Conservation (phyloP, 2,113 vertebrate genomes). For the Sander vitreus region DNA sequence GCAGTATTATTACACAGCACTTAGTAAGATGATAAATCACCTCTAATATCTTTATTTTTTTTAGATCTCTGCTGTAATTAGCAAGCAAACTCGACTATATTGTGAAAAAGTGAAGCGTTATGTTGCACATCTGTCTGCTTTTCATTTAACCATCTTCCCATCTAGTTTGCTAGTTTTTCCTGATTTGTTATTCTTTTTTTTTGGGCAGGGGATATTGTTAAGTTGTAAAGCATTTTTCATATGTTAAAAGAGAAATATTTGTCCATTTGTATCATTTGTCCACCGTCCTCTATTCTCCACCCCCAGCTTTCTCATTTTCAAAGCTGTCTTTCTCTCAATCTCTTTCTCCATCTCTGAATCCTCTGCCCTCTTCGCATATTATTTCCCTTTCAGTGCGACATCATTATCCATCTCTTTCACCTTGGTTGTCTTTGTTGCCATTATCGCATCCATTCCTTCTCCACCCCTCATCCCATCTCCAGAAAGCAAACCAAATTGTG, state of each 20-base stretch:
- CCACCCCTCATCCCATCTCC: conserved; percentile 35
- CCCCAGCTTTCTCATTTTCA: conserved; percentile 2
- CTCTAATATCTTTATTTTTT: not conserved
- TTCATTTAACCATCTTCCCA: no score
- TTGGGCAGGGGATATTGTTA: no score
- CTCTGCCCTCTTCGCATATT: conserved; percentile 31
- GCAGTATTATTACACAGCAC: conserved; percentile 21
- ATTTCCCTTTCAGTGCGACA: conserved; percentile 37
- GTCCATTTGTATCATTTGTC: no score
- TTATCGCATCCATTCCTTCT: conserved; percentile 44
- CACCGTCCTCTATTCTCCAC: no score
- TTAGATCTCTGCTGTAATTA: conserved; percentile 26
- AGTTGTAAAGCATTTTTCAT: no score
- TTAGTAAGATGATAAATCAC: conserved; percentile 36
- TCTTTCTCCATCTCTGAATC: not conserved
- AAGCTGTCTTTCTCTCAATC: conserved; percentile 11
- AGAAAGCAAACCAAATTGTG: conserved; percentile 14
- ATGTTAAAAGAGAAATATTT: no score
- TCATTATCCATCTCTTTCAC: conserved; percentile 70
- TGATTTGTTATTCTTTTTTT: no score
- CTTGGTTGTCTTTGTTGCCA: conserved; percentile 49
- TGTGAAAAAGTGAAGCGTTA: conserved; percentile 1
- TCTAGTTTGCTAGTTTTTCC: no score
- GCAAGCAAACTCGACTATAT: not conserved
- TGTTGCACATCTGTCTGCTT: not conserved